Conservation (phyloP, 2,113 vertebrate species). For the Oenanthe oenanthe region DNA sequence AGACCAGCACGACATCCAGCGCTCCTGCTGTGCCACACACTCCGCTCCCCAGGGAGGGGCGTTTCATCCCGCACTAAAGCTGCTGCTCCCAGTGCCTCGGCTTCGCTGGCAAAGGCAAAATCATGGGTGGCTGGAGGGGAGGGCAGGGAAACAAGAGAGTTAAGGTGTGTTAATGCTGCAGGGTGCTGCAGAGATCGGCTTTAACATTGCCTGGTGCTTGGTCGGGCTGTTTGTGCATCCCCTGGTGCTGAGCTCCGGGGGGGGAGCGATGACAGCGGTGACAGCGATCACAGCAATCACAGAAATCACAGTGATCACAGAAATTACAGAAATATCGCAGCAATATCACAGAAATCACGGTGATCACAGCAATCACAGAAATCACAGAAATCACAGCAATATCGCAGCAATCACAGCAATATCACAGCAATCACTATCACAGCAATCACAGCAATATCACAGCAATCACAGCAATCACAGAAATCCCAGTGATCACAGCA, state of each 20-base stretch:
- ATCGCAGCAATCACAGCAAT: background rate
- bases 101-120: conserved; percentile 25
- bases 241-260: fast-evolving
- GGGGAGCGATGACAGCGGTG: background rate
- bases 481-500: too few species aligned
- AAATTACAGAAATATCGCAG: too few species aligned
- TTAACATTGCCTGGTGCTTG: background rate
- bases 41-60: background rate
- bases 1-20: background rate
- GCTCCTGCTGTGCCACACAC: background rate
- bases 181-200: background rate
- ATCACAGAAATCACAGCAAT: too few species aligned
- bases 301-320: too few species aligned
- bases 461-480: background rate
- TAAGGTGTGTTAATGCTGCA: conserved; percentile 15
- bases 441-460: too few species aligned
- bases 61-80: conserved; percentile 19
- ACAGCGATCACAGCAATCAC: too few species aligned
- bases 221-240: background rate
- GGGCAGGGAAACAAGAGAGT: background rate
- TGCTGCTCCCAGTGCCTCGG: background rate
- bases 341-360: too few species aligned
- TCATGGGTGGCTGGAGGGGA: background rate
- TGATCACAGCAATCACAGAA: background rate
- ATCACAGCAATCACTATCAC: too few species aligned